Base-by-base conservation (phyloP, 35 echinoderm and acorn worm genomes). In the Acanthaster planci region DNA sequence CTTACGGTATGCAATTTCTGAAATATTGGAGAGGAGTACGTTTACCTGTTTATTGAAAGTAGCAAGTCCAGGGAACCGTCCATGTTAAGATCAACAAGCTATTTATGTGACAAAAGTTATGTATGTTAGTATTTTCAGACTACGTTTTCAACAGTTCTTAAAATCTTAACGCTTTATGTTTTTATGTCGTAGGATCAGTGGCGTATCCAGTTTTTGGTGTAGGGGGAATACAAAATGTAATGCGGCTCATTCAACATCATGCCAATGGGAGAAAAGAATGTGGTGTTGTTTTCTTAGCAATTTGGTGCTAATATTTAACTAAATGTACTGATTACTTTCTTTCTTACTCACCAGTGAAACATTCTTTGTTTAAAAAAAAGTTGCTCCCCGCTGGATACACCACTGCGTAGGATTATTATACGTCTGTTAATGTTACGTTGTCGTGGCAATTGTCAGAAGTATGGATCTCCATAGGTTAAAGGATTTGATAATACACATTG, bases 11-110 rank as follows among this genome's bases (percentile, higher is more conserved):
- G 4, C 12, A 6, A 12, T 47, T 47, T 47, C 4, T 47, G 12
- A 47, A 47, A 47, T 47, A 0, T 8, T 0, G 50, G 0, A 40
- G 0, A 38, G 38, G 6, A 8, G 37, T 2, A 58, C 40, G 22
- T 75, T 39, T 88, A 97, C 94, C 90, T 97, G 51, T 97, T 97
- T 7, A 86, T 89, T 40, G 94, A 88, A 1, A 97, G 81, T 30
- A 97, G 77, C n/a, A 97, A 40, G 38, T 97, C 94, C 19, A 82
- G 27, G 22, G 72, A 76, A 6, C 94, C 94, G 77, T 97, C 94
- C 21, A 76, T 67, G 44, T 97, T 97, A 36, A 97, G 51, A 83
- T 97, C 94, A 10, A 59, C 83, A 36, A 97, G 59, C 94, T 97
- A 51, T 27, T 58, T 86, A 37, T 37, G 19, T 83, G 50, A 50